phyloP scores from a whole-genome alignment of 2,797 vertebrate species.

The Enteromius afrohamiltoni region DNA sequence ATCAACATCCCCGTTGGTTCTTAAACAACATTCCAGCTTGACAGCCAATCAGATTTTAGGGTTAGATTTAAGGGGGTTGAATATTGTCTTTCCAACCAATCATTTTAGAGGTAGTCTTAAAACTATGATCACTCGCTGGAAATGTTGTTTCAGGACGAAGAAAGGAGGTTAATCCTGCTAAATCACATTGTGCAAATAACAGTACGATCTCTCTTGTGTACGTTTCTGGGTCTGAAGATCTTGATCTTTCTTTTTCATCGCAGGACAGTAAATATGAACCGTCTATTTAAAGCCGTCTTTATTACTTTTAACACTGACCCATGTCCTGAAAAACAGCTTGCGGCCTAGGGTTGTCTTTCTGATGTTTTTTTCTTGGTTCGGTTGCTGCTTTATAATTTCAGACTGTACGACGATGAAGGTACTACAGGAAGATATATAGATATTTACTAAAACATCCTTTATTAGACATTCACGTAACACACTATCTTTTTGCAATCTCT shows the following conservation, averaged over 20 bases:
- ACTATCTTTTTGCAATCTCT: constrained; percentile 1
- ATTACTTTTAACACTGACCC: constrained; percentile 37
- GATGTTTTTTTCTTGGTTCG: background rate
- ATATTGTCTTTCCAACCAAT: constrained; percentile 22
- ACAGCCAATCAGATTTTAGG: constrained; percentile 21
- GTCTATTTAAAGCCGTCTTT: constrained; percentile 41
- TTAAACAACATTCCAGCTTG: constrained; percentile 33
- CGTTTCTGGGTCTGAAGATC: constrained; percentile 14
- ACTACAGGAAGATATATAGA: background rate
- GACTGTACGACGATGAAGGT: constrained; percentile 2
- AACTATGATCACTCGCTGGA: background rate
- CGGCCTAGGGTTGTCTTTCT: background rate
- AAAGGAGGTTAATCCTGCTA: background rate
- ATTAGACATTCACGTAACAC: background rate
- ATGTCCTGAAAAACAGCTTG: background rate
- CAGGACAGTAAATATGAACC: constrained; percentile 36
- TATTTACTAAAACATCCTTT: constrained; percentile 2
- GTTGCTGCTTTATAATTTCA: constrained; percentile 13
- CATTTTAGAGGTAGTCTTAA: background rate
- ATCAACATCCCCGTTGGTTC: constrained; percentile 21
- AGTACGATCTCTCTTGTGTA: background rate
- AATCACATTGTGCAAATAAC: constrained; percentile 10
- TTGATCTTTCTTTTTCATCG: constrained; percentile 26
- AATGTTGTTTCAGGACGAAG: constrained; percentile 18
- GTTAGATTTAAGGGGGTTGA: background rate